Percentiles rank a stretch among this genome's conserved stretches.
These are phyloP conservation scores for Cryptocheilus praepositus DNA, from an alignment of 2,888 invertebrate species.

Conservation along the genomic window DNA sequence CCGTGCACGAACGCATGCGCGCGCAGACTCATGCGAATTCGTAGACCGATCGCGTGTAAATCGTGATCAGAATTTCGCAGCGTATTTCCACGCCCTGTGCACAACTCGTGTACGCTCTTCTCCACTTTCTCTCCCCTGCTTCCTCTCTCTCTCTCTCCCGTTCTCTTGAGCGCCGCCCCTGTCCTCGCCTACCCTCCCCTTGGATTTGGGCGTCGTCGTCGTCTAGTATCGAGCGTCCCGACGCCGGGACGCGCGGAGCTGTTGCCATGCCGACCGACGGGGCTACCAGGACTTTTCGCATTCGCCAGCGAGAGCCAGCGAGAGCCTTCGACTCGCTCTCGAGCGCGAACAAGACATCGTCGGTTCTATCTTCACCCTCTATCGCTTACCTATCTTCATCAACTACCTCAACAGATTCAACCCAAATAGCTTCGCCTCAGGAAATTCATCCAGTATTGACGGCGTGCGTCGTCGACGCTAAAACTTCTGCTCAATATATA, in stretches of 20 bases:
- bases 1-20: not conserved
- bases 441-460: too few relatives aligned
- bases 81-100: conserved; percentile 27
- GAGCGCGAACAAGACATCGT: conserved; percentile 42
- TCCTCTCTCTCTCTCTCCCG: conserved; percentile 14
- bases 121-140: conserved; percentile 15
- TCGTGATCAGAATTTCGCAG: conserved; percentile 26
- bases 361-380: not conserved
- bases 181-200: conserved; percentile 25
- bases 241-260: conserved; percentile 73
- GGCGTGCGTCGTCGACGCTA: too few relatives aligned
- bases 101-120: conserved; percentile 16
- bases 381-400: too few relatives aligned
- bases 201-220: conserved; percentile 48
- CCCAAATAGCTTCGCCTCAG: too few relatives aligned
- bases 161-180: conserved; percentile 8
- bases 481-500: too few relatives aligned
- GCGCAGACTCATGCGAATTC: not conserved
- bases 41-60: conserved; percentile 28
- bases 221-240: conserved; percentile 74
- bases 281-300: conserved; percentile 65
- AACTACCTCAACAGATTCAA: too few relatives aligned
- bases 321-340: conserved; percentile 39
- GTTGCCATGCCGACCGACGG: conserved; percentile 74
- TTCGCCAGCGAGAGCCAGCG: conserved; percentile 42